Evolutionary conservation across 2,888 invertebrate genomes (phyloP), one percentile per base, ranked within the genome.

Genomic region (Celastrina argiolus): DNA sequence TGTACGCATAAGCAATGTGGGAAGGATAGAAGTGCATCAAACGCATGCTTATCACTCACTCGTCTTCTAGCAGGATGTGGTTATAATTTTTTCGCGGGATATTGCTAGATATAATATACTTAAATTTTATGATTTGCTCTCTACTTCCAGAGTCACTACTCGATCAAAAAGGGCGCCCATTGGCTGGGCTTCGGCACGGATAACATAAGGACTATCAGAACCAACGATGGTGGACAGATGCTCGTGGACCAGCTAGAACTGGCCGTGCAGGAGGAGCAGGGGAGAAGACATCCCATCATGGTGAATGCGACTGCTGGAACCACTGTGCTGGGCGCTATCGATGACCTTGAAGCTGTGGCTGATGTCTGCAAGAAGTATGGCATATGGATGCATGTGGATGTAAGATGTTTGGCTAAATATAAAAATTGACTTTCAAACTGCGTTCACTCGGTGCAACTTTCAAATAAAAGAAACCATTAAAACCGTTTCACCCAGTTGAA

Each of bases 161-260:
- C 97, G 1, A 92, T 97, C 14, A 92, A 92, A 75, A 96, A 97
- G 85, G 95, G 95, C 6, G 95, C 95, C 0, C 94, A 96, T 74
- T 96, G 96, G 94, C 87, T 97, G 12, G 97, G 97, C 0, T 87
- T 97, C n/a, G 97, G 97, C 0, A 94, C 94, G 0, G 94, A 97
- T 26, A 94, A 95, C 73, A 81, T 93, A 31, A 84, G 93, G 39
- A 79, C 91, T 73, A 93, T 97, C 5, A 92, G 92, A 76, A 94
- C 95, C 0, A 95, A 96, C 75, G 82, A 86, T 2, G 76, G 81
- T 2, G 97, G 97, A 0, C 92, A 94, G 73, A 96, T 97, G 94
- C 74, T 92, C 1, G 83, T 93, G 0, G 78, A 85, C 0, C 93
- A 94, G 41, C 82, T 97, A 8, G 93, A 93, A 64, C 74, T 76